These are phyloP conservation scores for Julus scandinavius DNA, from an alignment of 2,888 invertebrate species.

Conservation along the genomic window DNA sequence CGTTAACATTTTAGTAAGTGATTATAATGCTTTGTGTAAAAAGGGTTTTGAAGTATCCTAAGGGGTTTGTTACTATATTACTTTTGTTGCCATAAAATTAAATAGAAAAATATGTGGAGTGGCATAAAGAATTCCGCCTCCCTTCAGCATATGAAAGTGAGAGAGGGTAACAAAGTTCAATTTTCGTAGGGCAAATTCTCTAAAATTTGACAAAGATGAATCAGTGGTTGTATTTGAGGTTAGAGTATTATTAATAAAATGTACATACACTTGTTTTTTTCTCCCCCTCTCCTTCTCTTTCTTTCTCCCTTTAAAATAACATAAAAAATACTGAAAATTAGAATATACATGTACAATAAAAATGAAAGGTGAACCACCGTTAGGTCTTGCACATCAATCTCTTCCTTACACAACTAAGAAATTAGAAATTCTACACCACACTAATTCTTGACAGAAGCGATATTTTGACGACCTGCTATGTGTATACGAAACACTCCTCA, in stretches of 20 bases:
- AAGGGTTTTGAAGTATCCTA: neutral
- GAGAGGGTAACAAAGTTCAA: neutral
- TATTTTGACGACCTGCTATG: neutral
- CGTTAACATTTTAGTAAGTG: no score
- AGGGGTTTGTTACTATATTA: neutral
- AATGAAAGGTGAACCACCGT: neutral
- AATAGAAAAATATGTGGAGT: neutral
- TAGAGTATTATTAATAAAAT: neutral
- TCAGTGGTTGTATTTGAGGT: constrained; percentile 15
- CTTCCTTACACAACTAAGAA: neutral
- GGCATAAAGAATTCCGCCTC: neutral
- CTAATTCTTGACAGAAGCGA: neutral
- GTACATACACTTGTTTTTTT: neutral
- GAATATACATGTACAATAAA: neutral
- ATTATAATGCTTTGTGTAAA: no score
- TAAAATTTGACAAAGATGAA: constrained; percentile 17
- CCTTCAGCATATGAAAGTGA: neutral
- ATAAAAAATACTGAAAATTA: neutral
- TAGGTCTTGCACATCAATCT: neutral
- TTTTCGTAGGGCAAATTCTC: neutral
- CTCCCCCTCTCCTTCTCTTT: neutral
- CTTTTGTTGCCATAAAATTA: neutral
- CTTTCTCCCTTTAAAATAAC: neutral
- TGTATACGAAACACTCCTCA: neutral
- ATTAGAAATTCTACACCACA: neutral